Base-by-base conservation (phyloP, 2,113 vertebrate species). In the Murina feae region DNA sequence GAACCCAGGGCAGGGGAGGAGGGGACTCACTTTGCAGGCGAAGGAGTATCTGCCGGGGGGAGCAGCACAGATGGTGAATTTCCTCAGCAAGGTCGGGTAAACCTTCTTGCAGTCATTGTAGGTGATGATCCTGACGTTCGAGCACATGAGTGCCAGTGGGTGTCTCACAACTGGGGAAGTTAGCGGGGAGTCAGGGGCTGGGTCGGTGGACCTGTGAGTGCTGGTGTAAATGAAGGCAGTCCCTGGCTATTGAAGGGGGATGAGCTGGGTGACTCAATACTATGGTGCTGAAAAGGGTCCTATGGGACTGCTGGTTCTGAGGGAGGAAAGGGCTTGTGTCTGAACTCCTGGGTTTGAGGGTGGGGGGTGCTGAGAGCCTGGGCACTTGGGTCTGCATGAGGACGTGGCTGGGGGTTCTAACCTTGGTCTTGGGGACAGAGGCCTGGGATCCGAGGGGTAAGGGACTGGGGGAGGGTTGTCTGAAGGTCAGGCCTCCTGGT, bases 11-110 rank as follows among this genome's bases (percentile, higher is more conserved):
- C 10, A 44, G 20, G 51, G 35, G 32, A 16, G 13, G 3, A 16
- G 30, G 12, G 28, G n/a, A 16, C 97, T 97, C 80, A 97, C 97
- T 0, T 96, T 96, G 93, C 97, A 97, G 28, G 96, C 83, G 10
- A 96, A 95, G 51, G 71, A 30, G 25, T 16, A 90, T 95, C 71
- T 87, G 47, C 78, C 11, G 0, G 58, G 71, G 18, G 93, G 66
- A 47, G 96, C 97, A 0, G 96, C 97, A 0, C 97, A 97, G 63
- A 97, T 85, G 96, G 97, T 96, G 76, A 81, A 78, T 11, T 44
- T 60, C 16, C 87, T 94, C 68, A 97, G 30, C 6, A 74, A 2
- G 0, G 42, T 47, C 94, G 71, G 28, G 72, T 96, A 97, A 11
- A 95, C 44, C 18, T 89, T 90, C 37, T n/a, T 96, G 92, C 97